Evolutionary conservation across 2,888 invertebrate genomes (phyloP), one percentile per base, ranked within the genome.

Genomic region (Apotomis turbidana): DNA sequence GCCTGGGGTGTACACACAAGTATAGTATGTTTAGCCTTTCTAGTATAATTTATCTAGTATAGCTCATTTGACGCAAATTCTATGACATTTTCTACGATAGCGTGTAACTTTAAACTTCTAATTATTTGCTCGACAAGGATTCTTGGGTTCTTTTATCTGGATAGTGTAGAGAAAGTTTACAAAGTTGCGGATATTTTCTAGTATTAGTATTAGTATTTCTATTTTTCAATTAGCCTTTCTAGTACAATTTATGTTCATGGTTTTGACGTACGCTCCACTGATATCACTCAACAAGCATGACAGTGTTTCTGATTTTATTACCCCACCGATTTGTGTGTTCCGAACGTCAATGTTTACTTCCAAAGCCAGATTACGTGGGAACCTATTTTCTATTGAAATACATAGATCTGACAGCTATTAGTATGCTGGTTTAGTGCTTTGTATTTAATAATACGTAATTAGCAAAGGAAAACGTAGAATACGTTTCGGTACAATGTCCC

Each of bases 261-360:
- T 55, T 70, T 61, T 57, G 9, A 59, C 44, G 52, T 46, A 68
- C 58, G 58, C 66, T 58, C 59, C 68, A 58, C 68, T 55, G 68
- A 68, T 68, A 63, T 63, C 68, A 63, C 68, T 72, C 68, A 68
- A 72, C 52, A 62, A 68, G 68, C 72, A 62, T 68, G 72, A 72
- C 72, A 44, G 46, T 59, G 68, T 68, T 52, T 71, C 58, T 68
- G 71, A 72, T 72, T 72, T 72, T 72, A 72, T 72, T 68, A 72
- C 72, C 68, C 68, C 68, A 59, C 68, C 72, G 68, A 58, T 72
- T 46, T 27, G 63, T 72, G 62, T 68, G 68, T 68, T 62, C 72
- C 36, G 15, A 57, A 52, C 58, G 72, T 63, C 68, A 68, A 72
- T 58, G 51, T 72, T 68, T 72, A 68, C 72, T 58, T 12, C 27